Base-by-base conservation (phyloP, 1,140 invertebrate genomes). In the Hesperophylax magnus region DNA sequence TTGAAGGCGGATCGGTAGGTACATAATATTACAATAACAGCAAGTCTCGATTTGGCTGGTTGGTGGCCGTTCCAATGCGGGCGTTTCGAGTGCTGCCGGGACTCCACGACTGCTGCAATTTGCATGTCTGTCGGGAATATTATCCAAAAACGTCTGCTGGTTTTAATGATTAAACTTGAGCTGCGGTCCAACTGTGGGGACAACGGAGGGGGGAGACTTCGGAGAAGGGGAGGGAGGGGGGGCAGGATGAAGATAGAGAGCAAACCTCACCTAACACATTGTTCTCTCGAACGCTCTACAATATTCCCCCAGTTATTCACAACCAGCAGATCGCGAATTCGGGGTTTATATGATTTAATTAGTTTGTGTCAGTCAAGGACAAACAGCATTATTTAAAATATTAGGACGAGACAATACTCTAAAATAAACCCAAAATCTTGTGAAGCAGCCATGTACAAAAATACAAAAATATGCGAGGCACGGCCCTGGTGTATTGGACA, bases 81-180 rank as follows among this genome's bases (percentile, higher is more conserved):
- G n/a, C 58, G 63, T 17, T 8, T 3, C 11, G 27, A 31, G 63
- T n/a, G 8, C 63, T 67, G 22, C 11, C 11, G 61, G 20, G 6
- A 24, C 20, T 27, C 18, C 15, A 31, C 11, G 27, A 31, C 53
- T n/a, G 22, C 75, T 61, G 56, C 56, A 77, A 77, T 77, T 77
- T 63, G 75, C 75, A 69, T 67, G 76, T 81, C 80, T 78, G 65
- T 27, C 67, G 60, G 65, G 77, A 78, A 72, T 78, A 81, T 78
- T 63, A 78, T 81, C 76, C 69, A 61, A 81, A 78, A 78, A 74
- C 80, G 77, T 78, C 76, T 79, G 77, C 71, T 39, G 52, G 39
- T 54, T 77, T 76, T 80, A 80, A 80, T 80, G 79, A 80, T 80
- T 77, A 77, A 77, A 77, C 75, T 77, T 61, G 75, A 63, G 75